Base-by-base conservation (phyloP, 2,888 invertebrate species). In the Mesorhabditis sp. region DNA sequence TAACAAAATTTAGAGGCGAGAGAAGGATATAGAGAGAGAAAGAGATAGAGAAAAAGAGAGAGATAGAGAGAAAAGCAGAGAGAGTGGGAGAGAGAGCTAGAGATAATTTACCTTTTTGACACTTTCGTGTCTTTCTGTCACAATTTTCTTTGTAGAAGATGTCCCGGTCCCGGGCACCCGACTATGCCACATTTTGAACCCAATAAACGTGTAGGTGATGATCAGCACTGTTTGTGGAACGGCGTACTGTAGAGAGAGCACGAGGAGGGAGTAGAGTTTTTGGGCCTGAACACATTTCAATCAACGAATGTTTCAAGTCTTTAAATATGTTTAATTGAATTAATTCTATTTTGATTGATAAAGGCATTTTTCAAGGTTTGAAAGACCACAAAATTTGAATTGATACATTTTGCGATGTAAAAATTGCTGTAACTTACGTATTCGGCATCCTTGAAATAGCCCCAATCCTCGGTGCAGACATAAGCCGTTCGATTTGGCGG, bases 181-280 rank as follows among this genome's bases (percentile, higher is more conserved):
- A 68, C 81, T 79, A 72, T 82, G 81, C 85, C 85, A 85, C 80
- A 85, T 82, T 62, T 78, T 78, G 62, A 82, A 69, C 28, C 86
- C 85, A 67, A 85, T 85, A 68, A 77, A 81, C 10, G 82, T 82
- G 70, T 85, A 85, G 58, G 85, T 86, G 67, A 83, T 74, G 15
- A 86, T 76, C 5, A 85, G 68, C 4, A 86, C 83, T 4, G 80
- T 71, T 68, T 86, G 77, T 5, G 85, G 85, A 5, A 85, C 74
- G n/a, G 82, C 75, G 69, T 85, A 85, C 70, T 86, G 85, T 13
- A 86, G 74, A 6, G 79, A 74, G 44, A 86, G 77, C 4, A 83
- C 75, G 65, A 77, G 74, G 42, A 74, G 69, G 42, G 80, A 77
- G 74, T 85, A 85, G 58, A 72, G 70, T 58, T 79, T 75, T 43